phyloP scores from a whole-genome alignment of 2,888 invertebrate species.

The Tortricodes alternella region DNA sequence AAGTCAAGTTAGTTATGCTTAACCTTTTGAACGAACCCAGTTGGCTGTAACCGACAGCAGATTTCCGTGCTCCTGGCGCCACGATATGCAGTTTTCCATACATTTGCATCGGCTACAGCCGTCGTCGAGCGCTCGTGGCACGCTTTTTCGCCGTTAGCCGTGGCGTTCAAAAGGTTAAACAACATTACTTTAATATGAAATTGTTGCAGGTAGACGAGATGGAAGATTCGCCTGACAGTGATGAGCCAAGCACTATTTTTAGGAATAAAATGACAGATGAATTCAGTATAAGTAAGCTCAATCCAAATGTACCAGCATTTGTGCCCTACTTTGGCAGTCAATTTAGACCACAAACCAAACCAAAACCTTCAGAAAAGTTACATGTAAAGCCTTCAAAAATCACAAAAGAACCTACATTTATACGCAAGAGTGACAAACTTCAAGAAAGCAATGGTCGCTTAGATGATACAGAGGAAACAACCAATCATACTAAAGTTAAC shows the following conservation, averaged over 20 bases:
- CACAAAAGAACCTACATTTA: background rate
- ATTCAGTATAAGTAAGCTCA: conserved; percentile 51
- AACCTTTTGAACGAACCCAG: too few relatives aligned
- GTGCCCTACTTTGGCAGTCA: conserved; percentile 40
- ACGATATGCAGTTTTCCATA: too few relatives aligned
- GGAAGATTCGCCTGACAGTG: background rate
- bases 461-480: too few relatives aligned
- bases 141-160: too few relatives aligned
- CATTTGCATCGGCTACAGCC: too few relatives aligned
- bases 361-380: conserved; percentile 20
- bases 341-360: conserved; percentile 7
- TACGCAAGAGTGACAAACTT: conserved; percentile 20
- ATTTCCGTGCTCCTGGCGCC: too few relatives aligned
- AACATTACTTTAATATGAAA: too few relatives aligned
- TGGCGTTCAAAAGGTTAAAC: too few relatives aligned
- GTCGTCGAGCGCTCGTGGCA: too few relatives aligned
- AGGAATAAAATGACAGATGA: conserved; percentile 16
- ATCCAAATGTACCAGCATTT: conserved; percentile 59
- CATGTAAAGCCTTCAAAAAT: conserved; percentile 3
- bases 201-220: conserved; percentile 34
- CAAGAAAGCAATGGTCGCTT: conserved; percentile 23
- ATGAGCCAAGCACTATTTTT: conserved; percentile 3
- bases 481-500: too few relatives aligned
- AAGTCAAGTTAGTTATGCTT: too few relatives aligned
- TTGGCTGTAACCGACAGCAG: too few relatives aligned